These are phyloP conservation scores for Notolabrus celidotus DNA, from an alignment of 2,797 vertebrate species.

Conservation along the genomic window DNA sequence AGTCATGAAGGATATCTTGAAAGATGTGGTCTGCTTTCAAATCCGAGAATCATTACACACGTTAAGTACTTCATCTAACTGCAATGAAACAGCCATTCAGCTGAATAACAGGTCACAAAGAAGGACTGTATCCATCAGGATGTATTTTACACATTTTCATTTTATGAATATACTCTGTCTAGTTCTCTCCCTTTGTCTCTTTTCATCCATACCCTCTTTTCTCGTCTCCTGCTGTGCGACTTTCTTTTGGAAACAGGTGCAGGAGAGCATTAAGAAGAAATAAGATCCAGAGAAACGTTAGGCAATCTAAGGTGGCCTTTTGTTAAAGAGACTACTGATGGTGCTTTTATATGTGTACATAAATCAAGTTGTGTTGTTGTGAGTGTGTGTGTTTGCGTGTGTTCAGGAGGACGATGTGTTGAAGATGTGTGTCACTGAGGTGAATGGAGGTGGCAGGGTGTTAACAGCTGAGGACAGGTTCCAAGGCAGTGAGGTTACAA, in stretches of 20 bases:
- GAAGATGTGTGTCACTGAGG: conserved; percentile 66
- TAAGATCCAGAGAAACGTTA: conserved; percentile 30
- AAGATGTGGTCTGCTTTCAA: too few species aligned
- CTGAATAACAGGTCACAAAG: too few species aligned
- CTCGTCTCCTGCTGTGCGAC: conserved; percentile 3
- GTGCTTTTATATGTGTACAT: background rate
- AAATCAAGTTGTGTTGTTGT: background rate
- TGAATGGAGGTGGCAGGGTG: conserved; percentile 76
- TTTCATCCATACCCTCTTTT: background rate
- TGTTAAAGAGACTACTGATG: conserved; percentile 41
- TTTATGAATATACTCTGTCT: background rate
- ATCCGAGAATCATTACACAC: too few species aligned
- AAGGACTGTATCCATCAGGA: too few species aligned
- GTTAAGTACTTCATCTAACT: too few species aligned
- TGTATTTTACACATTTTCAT: too few species aligned
- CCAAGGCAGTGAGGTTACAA: conserved; percentile 76
- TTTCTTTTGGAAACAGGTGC: conserved; percentile 13
- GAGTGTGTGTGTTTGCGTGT: conserved; percentile 25
- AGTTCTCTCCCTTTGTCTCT: background rate
- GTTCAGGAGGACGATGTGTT: conserved; percentile 48
- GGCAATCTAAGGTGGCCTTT: conserved; percentile 50
- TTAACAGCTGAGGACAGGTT: conserved; percentile 75
- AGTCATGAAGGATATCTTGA: too few species aligned
- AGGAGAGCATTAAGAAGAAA: background rate
- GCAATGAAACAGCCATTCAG: too few species aligned